phyloP scores from a whole-genome alignment of 1,140 invertebrate species.

The Drosophila nannoptera region DNA sequence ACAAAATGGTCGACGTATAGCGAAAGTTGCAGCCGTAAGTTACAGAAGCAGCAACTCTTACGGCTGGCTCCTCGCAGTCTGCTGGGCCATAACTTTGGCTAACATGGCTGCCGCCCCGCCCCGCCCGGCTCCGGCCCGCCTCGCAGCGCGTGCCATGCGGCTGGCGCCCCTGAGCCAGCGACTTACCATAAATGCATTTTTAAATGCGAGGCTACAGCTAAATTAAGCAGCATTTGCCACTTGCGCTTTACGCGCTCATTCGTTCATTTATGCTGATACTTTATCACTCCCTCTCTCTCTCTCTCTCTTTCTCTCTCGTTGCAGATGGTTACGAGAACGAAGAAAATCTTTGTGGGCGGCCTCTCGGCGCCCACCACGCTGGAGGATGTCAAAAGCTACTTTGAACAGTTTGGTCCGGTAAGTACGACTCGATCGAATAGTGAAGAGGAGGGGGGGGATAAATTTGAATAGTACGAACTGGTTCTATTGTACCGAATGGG shows the following conservation, averaged over 20 bases:
- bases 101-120: conserved; percentile 4
- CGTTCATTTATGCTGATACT: conserved; percentile 36
- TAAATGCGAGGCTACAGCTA: conserved; percentile 55
- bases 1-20: conserved; percentile 72
- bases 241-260: conserved; percentile 49
- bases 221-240: conserved; percentile 50
- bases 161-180: background rate
- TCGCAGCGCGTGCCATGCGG: too few species aligned
- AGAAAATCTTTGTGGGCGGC: conserved; percentile 99
- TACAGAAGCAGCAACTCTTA: conserved; percentile 44
- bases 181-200: conserved; percentile 65
- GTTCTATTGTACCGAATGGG: conserved; percentile 11
- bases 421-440: conserved; percentile 80
- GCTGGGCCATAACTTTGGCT: conserved; percentile 59
- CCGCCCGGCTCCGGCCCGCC: too few species aligned
- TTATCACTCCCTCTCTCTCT: background rate
- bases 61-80: conserved; percentile 52
- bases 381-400: conserved; percentile 99
- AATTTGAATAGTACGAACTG: background rate
- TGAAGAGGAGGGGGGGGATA: background rate
- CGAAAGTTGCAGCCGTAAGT: conserved; percentile 72
- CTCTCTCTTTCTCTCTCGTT: conserved; percentile 61
- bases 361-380: conserved; percentile 98
- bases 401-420: conserved; percentile 99
- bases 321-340: conserved; percentile 99